Base-by-base conservation (phyloP, 2,113 vertebrate species). In the Okapia johnstoni region DNA sequence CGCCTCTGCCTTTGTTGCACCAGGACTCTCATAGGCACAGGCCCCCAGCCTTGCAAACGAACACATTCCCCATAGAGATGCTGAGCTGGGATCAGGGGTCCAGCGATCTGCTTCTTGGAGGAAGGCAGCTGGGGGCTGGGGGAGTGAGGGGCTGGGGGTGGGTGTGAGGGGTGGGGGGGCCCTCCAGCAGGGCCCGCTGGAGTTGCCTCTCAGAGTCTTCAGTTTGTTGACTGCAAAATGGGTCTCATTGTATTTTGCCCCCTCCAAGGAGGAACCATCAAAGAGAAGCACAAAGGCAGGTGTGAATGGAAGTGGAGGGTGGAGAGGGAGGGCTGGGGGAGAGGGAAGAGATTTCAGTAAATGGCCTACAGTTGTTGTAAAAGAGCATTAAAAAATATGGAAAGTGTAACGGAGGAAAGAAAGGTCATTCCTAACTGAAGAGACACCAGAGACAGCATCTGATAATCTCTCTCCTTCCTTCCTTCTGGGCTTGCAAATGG, bases 71-170 rank as follows among this genome's bases (percentile, higher is more conserved):
- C 2, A 19, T 2, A 6, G 60, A 23, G 17, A 55, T 0, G 19
- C 7, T 0, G 52, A 4, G 1, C 0, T 2, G 2, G 48, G 7
- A 13, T 16, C 6, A 2, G 1, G 30, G 30, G 15, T 1, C 16
- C 15, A 0, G 70, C 26, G 11, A 46, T 2, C n/a, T 6, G 8
- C 46, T 25, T 70, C 19, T 0, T 25, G 33, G 3, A 1, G 16
- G 28, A 21, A 73, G 12, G 7, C 28, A 40, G 85, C 2, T 0
- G 0, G 6, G 61, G 33, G 33, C 33, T 63, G 61, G 61, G 7
- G 33, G 15, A 19, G 4, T 13, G 36, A 2, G 0, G 15, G 63
- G 33, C 63, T 33, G n/a, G 17, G 63, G 17, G n/a, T 10, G 14
- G 30, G 6, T 33, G 5, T 4, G 26, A 1, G 0, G 7, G 16